Evolutionary conservation across 1,140 invertebrate genomes (phyloP).

Genomic region (Microplitis demolitor): DNA sequence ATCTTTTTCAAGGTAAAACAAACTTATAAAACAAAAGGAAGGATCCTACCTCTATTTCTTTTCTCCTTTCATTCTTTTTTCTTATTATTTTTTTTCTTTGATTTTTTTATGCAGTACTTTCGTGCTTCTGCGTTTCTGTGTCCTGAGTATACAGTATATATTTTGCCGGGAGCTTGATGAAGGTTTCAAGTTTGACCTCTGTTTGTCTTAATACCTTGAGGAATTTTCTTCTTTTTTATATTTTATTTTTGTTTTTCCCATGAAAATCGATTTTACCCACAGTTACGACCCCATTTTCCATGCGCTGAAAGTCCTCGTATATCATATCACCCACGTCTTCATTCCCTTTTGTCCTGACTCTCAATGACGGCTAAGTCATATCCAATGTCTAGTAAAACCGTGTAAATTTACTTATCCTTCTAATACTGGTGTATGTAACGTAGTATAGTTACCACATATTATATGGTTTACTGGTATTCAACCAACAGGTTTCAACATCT

Average conservation of each 20-base stretch:
- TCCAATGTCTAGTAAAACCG: not conserved
- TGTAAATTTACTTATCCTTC: constrained; percentile 6
- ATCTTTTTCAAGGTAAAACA: no score
- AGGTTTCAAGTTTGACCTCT: not conserved
- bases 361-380: not conserved
- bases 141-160: not conserved
- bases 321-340: not conserved
- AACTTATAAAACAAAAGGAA: no score
- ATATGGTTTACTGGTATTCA: not conserved
- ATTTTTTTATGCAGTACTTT: not conserved
- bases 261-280: no score
- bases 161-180: not conserved
- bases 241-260: not conserved
- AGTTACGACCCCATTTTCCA: no score
- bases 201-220: not conserved
- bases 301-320: no score
- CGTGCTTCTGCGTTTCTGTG: not conserved
- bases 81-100: not conserved
- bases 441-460: not conserved
- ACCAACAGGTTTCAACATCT: constrained; percentile 28
- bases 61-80: no score
- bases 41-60: no score
- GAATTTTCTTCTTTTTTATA: not conserved
- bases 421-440: not conserved
- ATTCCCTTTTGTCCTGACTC: constrained; percentile 7